Evolutionary conservation across 2,113 vertebrate genomes (phyloP).

Genomic region (Pomatostomus ruficeps): DNA sequence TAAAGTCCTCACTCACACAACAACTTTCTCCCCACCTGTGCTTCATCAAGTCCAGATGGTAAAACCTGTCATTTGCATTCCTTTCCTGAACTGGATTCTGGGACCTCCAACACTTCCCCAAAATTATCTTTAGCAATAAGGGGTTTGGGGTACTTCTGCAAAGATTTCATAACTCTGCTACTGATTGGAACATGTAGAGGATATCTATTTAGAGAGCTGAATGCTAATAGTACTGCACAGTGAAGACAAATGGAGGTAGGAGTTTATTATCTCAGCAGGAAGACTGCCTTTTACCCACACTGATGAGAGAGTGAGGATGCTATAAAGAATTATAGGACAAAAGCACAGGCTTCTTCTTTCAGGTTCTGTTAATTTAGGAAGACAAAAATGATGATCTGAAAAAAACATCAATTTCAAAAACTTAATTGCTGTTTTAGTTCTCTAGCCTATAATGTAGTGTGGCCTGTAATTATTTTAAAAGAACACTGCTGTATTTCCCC

Average conservation of each 20-base stretch:
- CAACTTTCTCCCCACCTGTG: background rate
- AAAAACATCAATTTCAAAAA: conserved; percentile 23
- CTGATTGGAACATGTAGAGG: background rate
- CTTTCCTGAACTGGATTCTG: background rate
- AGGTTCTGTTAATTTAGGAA: background rate
- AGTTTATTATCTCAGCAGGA: conserved; percentile 21
- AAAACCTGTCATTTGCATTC: background rate
- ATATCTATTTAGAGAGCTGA: background rate
- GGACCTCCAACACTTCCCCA: background rate
- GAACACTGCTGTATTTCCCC: background rate
- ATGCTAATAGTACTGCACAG: background rate
- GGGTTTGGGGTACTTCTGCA: background rate
- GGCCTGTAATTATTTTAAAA: conserved; percentile 9
- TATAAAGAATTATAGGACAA: background rate
- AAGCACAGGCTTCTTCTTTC: conserved; percentile 12
- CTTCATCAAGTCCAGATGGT: background rate
- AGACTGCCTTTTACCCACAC: background rate
- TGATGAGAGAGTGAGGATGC: background rate
- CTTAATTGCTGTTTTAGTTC: conserved; percentile 28
- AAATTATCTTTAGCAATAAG: background rate
- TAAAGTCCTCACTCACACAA: background rate
- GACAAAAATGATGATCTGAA: conserved; percentile 14
- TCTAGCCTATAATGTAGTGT: background rate
- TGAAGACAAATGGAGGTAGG: background rate
- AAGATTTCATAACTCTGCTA: background rate